Conservation (phyloP, 2,113 vertebrate genomes). For the Pelecanoides urinatrix region DNA sequence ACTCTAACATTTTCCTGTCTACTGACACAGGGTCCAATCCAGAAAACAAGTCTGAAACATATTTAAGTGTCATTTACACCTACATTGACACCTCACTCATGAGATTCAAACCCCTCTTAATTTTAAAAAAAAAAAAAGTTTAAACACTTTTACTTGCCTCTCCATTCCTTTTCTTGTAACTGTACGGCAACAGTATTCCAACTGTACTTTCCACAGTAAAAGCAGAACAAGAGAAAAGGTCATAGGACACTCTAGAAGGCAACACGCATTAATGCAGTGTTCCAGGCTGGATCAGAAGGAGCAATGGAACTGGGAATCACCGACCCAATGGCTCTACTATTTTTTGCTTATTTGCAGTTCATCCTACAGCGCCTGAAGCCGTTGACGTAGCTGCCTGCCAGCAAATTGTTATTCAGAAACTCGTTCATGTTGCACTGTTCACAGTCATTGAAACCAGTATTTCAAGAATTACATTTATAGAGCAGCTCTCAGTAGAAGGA, state of each 20-base stretch:
- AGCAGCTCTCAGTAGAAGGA: background rate
- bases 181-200: background rate
- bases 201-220: background rate
- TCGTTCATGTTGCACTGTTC: background rate
- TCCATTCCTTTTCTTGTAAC: background rate
- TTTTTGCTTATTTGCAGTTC: background rate
- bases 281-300: background rate
- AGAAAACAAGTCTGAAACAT: background rate
- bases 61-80: background rate
- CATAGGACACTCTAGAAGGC: background rate
- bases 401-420: background rate
- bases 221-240: background rate
- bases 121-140: background rate
- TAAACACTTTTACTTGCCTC: background rate
- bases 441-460: background rate
- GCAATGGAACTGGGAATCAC: background rate
- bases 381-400: background rate
- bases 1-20: background rate
- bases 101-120: background rate
- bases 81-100: background rate
- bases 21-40: background rate
- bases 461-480: background rate
- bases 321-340: background rate
- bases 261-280: background rate
- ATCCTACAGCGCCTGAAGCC: background rate